Evolutionary conservation across 1,140 invertebrate genomes (phyloP), one percentile per base, ranked within the genome.

Genomic region (Mya arenaria): DNA sequence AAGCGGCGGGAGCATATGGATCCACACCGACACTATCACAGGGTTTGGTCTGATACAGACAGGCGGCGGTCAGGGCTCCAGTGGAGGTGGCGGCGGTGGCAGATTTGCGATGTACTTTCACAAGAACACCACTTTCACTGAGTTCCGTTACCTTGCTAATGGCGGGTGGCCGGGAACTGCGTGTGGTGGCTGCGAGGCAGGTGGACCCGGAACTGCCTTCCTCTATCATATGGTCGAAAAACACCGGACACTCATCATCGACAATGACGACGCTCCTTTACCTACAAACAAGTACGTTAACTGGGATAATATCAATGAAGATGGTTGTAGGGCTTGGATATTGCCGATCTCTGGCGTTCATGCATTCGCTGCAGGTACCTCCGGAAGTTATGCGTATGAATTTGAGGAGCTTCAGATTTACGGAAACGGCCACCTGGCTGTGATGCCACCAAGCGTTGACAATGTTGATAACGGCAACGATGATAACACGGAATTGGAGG

Each of bases 321-420:
- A 88, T 56, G 87, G 88, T 13, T 73, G 85, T 5, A 63, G 89
- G 17, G 87, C 89, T 13, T 90, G 89, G 89, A 88, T 90, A 72
- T 72, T 90, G 52, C 88, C 89, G 6, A 56, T 84, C 25, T 90
- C 89, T 60, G 89, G 88, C 13, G 32, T 75, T 3, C 84, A 89
- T 80, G 82, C 39, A 15, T 89, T 89, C 77, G 88, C 89, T 55
- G 39, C 25, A 13, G 58, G 60, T 3, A 32, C 69, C 30, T 60
- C 55, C 8, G 77, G 77, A 30, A 65, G 65, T 0, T 83, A 84
- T 66, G 48, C 44, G 10, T 89, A 84, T 41, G 52, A 79, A 25
- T 90, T 90, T 84, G 89, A 90, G 62, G 89, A 90, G 56, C 68
- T 90, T 6, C 89, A 90, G 75, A 87, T 90, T 44, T 88, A 87